These are phyloP conservation scores for Conger conger DNA, from an alignment of 2,113 vertebrate genomes.

Conservation along the genomic window DNA sequence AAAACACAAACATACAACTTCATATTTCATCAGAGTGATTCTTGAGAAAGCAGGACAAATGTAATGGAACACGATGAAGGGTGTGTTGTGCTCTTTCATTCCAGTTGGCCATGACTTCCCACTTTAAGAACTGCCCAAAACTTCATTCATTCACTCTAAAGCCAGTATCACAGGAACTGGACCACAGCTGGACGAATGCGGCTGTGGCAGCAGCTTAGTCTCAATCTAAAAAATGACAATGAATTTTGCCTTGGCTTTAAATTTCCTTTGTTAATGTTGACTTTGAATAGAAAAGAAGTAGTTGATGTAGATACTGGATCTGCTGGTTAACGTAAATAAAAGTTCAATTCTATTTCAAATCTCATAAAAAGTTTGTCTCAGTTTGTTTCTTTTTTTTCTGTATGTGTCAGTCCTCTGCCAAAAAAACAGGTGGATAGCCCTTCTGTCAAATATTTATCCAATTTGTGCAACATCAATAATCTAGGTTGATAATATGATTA, in stretches of 20 bases:
- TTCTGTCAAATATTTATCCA: too few relatives aligned
- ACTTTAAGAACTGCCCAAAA: background rate
- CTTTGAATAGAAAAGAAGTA: background rate
- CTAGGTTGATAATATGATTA: too few relatives aligned
- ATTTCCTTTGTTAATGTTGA: background rate
- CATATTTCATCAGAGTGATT: background rate
- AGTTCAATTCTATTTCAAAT: background rate
- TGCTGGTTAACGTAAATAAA: background rate
- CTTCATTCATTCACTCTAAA: background rate
- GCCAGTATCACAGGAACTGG: background rate
- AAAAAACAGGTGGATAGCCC: too few relatives aligned
- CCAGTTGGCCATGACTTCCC: background rate
- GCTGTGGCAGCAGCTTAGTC: background rate
- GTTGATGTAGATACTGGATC: background rate
- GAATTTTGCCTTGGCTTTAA: background rate
- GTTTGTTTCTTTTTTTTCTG: too few relatives aligned
- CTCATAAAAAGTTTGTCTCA: too few relatives aligned
- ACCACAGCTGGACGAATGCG: background rate
- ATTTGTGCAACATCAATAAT: too few relatives aligned
- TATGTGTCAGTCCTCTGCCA: too few relatives aligned
- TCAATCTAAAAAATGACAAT: background rate
- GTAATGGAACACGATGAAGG: conserved; percentile 6
- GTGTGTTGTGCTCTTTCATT: background rate
- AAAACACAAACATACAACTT: too few relatives aligned
- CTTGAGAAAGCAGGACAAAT: background rate